These are phyloP conservation scores for Athalia rosae DNA, from an alignment of 2,888 invertebrate genomes.

Conservation along the genomic window DNA sequence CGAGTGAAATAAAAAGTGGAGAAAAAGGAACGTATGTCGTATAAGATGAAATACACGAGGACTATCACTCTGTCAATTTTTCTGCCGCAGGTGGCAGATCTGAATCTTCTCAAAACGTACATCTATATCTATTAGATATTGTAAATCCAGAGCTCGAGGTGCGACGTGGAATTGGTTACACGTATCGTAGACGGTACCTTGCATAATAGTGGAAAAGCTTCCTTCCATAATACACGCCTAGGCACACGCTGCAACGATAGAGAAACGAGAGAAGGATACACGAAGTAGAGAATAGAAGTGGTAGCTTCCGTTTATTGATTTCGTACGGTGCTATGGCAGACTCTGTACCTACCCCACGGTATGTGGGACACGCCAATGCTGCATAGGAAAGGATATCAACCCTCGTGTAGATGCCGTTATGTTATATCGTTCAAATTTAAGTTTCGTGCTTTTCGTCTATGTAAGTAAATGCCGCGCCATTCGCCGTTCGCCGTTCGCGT, in stretches of 20 bases:
- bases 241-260: background rate
- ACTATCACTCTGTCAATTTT: too few relatives aligned
- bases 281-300: conserved; percentile 58
- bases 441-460: conserved; percentile 22
- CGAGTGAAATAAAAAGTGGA: background rate
- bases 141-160: too few relatives aligned
- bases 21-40: background rate
- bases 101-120: too few relatives aligned
- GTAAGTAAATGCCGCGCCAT: too few relatives aligned
- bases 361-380: conserved; percentile 61
- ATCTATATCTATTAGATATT: too few relatives aligned
- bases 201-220: conserved; percentile 12
- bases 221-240: background rate
- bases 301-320: conserved; percentile 72
- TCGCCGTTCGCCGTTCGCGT: background rate
- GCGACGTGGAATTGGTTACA: too few relatives aligned
- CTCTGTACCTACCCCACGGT: conserved; percentile 7
- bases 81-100: too few relatives aligned
- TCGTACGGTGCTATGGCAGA: conserved; percentile 50
- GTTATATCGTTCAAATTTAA: conserved; percentile 18
- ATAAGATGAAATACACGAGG: too few relatives aligned
- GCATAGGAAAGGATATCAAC: conserved; percentile 39
- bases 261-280: background rate
- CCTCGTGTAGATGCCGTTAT: background rate
- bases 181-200: too few relatives aligned